Base-by-base conservation (phyloP, 2,888 invertebrate species). In the Heliconius sara region DNA sequence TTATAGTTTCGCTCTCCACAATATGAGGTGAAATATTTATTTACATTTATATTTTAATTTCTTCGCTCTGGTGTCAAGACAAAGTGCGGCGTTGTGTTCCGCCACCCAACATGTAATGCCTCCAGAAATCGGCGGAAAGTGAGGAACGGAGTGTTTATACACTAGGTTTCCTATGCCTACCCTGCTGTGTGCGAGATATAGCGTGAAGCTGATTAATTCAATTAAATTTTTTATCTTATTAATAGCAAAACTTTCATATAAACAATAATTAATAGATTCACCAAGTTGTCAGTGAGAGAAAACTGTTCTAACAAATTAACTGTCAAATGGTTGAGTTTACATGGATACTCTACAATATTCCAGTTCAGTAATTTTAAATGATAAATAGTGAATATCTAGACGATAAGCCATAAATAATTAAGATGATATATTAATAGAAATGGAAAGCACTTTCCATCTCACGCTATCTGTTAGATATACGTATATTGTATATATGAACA, bases 381-480 rank as follows among this genome's bases (percentile, higher is more conserved):
- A 47, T 66, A 66, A 65, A 65, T 66, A 65, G 75, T 63, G 43
- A 68, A 43, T 57, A 73, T 68, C 67, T 78, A 22, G n/a, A 65
- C 68, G 65, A 80, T 78, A 65, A 81, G 52, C 76, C 66, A 74
- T 81, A 74, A 80, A 82, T 77, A 63, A 77, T 76, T 76, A 81
- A 68, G 74, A 79, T 77, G 72, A 79, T 74, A 71, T 71, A 80
- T 79, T 83, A 83, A 82, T 68, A 76, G 80, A 82, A 81, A 81
- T 83, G 81, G 84, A 84, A 84, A 85, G 84, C 83, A 65, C 71
- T 82, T 79, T 80, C 83, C 81, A 83, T 83, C 79, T 81, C 83
- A 83, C 84, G 85, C 84, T 76, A 83, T 78, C 79, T 79, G 66
- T 75, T 76, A 81, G 72, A 78, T 82, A 81, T 78, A 80, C 75